Conservation (phyloP, 2,797 vertebrate genomes). For the Sandelia bainsii region DNA sequence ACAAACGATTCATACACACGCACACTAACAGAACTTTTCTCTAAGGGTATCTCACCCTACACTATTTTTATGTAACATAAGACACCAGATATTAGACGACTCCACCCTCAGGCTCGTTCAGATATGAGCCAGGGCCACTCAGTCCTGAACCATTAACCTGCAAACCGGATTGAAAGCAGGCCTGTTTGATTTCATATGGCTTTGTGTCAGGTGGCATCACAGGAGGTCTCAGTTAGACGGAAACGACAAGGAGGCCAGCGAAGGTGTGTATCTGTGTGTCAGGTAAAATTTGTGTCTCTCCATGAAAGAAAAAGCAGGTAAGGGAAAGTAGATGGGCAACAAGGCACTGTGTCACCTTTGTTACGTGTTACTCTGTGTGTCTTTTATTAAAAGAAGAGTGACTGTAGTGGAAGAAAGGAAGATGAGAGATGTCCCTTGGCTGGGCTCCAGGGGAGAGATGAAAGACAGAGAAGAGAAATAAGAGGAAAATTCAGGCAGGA, state of each 20-base stretch:
- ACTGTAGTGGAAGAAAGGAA: conserved; percentile 37
- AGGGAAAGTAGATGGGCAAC: conserved; percentile 13
- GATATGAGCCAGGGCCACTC: conserved; percentile 52
- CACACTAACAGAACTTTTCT: conserved; percentile 10
- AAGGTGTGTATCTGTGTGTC: conserved; percentile 52
- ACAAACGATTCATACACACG: not conserved
- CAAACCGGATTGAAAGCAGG: conserved; percentile 40
- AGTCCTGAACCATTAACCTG: conserved; percentile 56
- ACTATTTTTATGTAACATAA: conserved; percentile 29
- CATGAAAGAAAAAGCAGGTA: conserved; percentile 47
- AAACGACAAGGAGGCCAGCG: conserved; percentile 63
- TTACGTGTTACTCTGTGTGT: conserved; percentile 27
- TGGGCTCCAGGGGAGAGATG: conserved; percentile 51
- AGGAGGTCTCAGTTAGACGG: conserved; percentile 55
- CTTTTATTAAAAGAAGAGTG: conserved; percentile 69
- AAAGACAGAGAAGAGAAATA: conserved; percentile 26
- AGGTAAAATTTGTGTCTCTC: conserved; percentile 39
- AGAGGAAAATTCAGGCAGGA: conserved; percentile 23
- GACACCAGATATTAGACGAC: conserved; percentile 62
- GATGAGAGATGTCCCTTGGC: conserved; percentile 58
- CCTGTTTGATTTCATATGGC: conserved; percentile 53
- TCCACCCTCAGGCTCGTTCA: conserved; percentile 49
- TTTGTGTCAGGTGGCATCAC: conserved; percentile 65
- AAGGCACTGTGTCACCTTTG: conserved; percentile 14
- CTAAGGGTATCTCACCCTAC: conserved; percentile 8